Conservation (phyloP, 2,113 vertebrate genomes). For the Corydoras sp. region DNA sequence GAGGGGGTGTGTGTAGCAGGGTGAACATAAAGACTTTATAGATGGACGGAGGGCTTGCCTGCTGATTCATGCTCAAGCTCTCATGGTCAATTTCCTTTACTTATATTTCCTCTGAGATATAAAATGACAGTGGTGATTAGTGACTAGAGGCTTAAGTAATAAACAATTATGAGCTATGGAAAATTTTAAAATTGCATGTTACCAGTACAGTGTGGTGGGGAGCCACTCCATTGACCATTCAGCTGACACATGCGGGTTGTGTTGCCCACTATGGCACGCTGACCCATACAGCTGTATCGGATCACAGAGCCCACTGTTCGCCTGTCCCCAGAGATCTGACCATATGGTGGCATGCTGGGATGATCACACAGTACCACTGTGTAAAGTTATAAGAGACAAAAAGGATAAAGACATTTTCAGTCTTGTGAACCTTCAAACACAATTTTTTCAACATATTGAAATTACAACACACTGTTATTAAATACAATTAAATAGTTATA, state of each 20-base stretch:
- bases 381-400: not conserved
- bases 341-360: constrained; percentile 81
- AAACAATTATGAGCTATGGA: not conserved
- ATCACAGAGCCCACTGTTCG: constrained; percentile 84
- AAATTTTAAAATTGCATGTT: constrained; percentile 32
- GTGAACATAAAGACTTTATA: constrained; percentile 60
- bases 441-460: no score
- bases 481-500: no score
- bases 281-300: constrained; percentile 82
- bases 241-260: constrained; percentile 88
- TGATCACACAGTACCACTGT: constrained; percentile 92
- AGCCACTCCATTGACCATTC: constrained; percentile 92
- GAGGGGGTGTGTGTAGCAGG: constrained; percentile 41
- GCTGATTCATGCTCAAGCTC: constrained; percentile 1
- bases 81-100: not conserved
- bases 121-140: not conserved
- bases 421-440: no score
- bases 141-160: not conserved
- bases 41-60: constrained; percentile 34
- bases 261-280: constrained; percentile 79
- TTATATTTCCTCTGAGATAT: constrained; percentile 8
- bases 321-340: constrained; percentile 83
- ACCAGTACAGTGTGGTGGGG: constrained; percentile 95
- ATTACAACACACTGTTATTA: no score
- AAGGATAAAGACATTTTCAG: not conserved